These are phyloP conservation scores for Mobula hypostoma DNA, from an alignment of 2,113 vertebrate species.

Conservation along the genomic window DNA sequence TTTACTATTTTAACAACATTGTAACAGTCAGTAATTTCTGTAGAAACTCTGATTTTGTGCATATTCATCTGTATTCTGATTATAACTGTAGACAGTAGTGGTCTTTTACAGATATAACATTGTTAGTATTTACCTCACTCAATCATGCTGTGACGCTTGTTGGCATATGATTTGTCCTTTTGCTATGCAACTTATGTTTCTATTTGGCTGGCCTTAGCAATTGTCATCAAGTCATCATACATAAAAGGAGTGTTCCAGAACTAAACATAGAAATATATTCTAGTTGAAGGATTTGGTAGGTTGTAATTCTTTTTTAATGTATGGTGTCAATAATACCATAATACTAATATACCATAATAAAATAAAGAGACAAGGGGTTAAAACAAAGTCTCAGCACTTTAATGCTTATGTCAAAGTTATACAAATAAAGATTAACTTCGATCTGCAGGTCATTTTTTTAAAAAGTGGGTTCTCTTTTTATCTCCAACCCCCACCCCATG, in stretches of 20 bases:
- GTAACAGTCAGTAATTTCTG: constrained; percentile 2
- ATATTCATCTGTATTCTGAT: constrained; percentile 8
- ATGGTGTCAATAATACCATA: neutral
- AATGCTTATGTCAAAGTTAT: neutral
- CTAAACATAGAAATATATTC: neutral
- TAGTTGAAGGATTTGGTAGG: neutral
- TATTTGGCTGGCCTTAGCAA: neutral
- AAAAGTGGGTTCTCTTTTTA: too few species aligned
- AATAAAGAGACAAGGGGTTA: neutral
- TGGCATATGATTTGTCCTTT: constrained; percentile 26
- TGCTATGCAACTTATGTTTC: neutral
- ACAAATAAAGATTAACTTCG: neutral
- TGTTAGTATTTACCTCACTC: constrained; percentile 13
- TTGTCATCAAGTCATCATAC: neutral
- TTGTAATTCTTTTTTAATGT: neutral
- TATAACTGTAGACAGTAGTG: neutral
- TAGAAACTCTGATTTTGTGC: neutral
- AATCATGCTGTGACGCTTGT: neutral
- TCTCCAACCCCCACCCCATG: too few species aligned
- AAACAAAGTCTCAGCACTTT: neutral
- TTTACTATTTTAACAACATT: neutral
- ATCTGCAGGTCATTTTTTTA: neutral
- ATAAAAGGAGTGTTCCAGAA: constrained; percentile 8
- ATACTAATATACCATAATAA: too few species aligned
- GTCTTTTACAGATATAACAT: neutral